These are phyloP conservation scores for Globodera ellingtonae DNA, from an alignment of 1,140 invertebrate genomes.

Conservation along the genomic window DNA sequence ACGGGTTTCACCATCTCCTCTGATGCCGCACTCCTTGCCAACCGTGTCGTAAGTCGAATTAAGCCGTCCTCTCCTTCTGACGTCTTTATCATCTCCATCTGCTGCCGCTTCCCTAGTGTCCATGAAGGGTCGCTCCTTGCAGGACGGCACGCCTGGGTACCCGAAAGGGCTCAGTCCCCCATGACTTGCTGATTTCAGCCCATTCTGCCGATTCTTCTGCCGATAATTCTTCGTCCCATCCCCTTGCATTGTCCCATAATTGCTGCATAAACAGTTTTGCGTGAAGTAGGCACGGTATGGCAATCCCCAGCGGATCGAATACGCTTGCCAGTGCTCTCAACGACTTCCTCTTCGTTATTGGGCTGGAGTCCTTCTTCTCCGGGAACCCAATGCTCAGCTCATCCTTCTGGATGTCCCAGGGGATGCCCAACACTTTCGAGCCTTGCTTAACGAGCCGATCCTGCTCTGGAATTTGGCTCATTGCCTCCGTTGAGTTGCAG, in stretches of 20 bases:
- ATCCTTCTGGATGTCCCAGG: background rate
- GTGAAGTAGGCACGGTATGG: background rate
- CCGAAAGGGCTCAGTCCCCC: background rate
- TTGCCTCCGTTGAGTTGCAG: background rate
- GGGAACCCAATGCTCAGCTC: constrained; percentile 6
- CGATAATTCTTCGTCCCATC: background rate
- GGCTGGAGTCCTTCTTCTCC: background rate
- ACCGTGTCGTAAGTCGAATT: no score
- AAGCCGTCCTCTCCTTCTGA: no score
- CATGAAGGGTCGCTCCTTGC: no score
- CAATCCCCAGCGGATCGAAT: constrained; percentile 7
- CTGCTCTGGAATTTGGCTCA: background rate
- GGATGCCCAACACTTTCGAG: background rate
- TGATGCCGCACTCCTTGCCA: no score
- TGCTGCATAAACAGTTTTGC: background rate
- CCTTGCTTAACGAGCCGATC: background rate
- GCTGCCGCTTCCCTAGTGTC: no score
- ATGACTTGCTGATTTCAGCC: background rate
- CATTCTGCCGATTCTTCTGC: constrained; percentile 1
- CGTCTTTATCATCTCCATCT: no score
- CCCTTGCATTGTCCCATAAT: background rate
- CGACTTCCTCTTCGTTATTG: background rate
- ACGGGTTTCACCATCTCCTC: no score
- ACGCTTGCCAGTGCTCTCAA: background rate
- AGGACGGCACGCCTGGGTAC: background rate